Percentiles rank a stretch among this genome's conserved stretches.
Evolutionary conservation across 2,113 vertebrate genomes (phyloP).

Genomic region (Forbesichthys agassizii): DNA sequence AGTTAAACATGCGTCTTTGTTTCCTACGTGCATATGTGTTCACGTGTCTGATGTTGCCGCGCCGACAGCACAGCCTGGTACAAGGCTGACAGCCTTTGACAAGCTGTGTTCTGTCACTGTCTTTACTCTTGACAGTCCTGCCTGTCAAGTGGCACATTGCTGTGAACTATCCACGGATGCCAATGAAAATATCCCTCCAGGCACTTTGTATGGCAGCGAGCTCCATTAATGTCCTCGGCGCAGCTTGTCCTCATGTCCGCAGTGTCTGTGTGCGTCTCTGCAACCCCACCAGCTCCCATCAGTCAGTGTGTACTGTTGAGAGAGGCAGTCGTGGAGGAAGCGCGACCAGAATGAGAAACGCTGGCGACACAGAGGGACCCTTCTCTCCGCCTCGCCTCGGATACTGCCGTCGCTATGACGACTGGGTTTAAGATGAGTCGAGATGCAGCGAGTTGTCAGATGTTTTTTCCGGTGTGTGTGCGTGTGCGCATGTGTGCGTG

Average conservation of each 20-base stretch:
- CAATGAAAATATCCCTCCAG: not conserved
- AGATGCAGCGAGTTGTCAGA: conserved; percentile 42
- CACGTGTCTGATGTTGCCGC: not conserved
- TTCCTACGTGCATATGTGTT: not conserved
- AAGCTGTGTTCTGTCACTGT: not conserved
- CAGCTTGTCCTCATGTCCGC: conserved; percentile 36
- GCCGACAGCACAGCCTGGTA: not conserved
- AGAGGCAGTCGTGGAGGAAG: conserved; percentile 17
- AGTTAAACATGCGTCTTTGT: not conserved
- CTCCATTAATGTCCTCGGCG: not conserved
- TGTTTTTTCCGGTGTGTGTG: conserved; percentile 24
- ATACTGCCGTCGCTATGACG: conserved; percentile 64
- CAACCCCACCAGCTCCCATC: conserved; percentile 14
- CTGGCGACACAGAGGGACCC: conserved; percentile 67
- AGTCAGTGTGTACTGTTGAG: conserved; percentile 36
- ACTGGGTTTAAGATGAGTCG: conserved; percentile 52
- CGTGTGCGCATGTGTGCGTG: not conserved
- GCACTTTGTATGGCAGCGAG: not conserved
- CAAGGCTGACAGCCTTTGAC: not conserved
- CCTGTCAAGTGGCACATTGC: not conserved
- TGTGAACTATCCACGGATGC: not conserved
- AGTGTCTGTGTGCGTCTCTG: not conserved
- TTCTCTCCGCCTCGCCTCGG: conserved; percentile 61
- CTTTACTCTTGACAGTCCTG: not conserved
- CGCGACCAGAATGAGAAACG: conserved; percentile 70